Conservation (phyloP, 2,797 vertebrate species). For the Micrastur ruficollis region DNA sequence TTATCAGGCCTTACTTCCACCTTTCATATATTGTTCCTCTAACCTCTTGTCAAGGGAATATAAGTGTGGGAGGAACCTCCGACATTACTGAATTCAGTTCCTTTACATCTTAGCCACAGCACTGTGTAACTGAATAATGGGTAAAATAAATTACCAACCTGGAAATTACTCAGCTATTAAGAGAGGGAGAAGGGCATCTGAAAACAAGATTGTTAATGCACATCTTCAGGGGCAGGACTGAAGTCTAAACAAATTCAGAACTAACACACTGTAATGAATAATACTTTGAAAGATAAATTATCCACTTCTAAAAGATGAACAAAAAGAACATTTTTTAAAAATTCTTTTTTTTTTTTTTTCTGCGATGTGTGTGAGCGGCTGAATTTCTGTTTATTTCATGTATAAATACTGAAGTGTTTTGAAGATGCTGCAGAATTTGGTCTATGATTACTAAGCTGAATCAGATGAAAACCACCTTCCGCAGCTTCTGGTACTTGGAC, state of each 20-base stretch:
- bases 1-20: neutral
- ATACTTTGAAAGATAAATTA: neutral
- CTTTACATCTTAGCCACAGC: neutral
- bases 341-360: neutral
- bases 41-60: neutral
- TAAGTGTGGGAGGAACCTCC: neutral
- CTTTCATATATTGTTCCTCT: neutral
- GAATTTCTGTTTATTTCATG: neutral
- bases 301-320: neutral
- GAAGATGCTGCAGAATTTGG: neutral
- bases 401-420: neutral
- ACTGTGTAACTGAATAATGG: neutral
- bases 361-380: neutral
- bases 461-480: neutral
- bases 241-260: neutral
- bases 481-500: neutral
- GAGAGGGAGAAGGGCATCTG: neutral
- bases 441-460: neutral
- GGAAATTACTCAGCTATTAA: neutral
- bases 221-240: neutral
- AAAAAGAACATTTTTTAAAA: neutral
- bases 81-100: neutral
- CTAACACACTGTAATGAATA: neutral
- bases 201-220: neutral
- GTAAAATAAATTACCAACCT: neutral